Conservation (phyloP, 1,140 invertebrate species). For the Drosophila truncata region DNA sequence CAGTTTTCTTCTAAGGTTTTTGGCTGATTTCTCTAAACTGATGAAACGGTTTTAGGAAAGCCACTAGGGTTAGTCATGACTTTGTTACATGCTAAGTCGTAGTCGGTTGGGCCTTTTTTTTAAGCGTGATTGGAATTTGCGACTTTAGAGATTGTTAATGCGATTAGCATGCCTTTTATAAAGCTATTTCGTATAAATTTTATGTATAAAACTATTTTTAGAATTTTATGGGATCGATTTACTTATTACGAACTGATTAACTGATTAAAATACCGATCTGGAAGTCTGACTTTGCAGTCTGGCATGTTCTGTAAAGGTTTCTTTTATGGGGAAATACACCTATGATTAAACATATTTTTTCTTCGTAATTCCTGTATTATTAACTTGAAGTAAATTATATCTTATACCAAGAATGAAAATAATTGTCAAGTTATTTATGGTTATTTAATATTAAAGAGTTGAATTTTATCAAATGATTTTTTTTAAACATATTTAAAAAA, state of each 20-base stretch:
- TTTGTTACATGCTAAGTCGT: conserved; percentile 5
- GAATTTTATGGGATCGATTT: not conserved
- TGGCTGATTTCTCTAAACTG: not conserved
- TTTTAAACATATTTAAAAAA: too few species aligned
- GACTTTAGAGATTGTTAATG: conserved; percentile 1
- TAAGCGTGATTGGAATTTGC: conserved; percentile 4
- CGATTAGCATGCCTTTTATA: not conserved
- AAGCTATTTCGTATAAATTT: not conserved
- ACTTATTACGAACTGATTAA: not conserved
- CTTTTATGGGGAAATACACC: not conserved
- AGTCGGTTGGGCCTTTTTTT: not conserved
- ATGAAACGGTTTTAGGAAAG: conserved; percentile 11
- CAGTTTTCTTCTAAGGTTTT: conserved; percentile 1
- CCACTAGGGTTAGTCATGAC: conserved; percentile 8
- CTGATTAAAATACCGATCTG: not conserved
- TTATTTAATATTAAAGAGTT: too few species aligned
- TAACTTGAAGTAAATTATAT: too few species aligned
- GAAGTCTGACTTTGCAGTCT: not conserved
- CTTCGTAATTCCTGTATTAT: not conserved
- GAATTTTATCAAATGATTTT: too few species aligned
- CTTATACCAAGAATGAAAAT: too few species aligned
- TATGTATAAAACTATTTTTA: conserved; percentile 1
- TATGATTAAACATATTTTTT: not conserved
- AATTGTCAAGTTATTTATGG: not conserved
- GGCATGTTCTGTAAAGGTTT: not conserved